Conservation (phyloP, 2,888 invertebrate species). For the Hydriomena furcata region DNA sequence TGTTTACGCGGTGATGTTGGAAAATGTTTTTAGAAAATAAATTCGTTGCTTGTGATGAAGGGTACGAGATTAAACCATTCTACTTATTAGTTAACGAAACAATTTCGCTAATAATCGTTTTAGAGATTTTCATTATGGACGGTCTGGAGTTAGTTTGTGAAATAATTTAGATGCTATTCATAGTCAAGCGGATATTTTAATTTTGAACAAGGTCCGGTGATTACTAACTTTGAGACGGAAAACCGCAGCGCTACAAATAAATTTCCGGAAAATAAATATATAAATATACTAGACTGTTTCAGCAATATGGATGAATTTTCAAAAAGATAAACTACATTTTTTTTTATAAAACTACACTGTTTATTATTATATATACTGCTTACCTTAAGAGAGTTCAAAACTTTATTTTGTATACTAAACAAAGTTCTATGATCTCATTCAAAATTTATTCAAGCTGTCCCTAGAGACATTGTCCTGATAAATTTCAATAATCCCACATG, state of each 20-base stretch:
- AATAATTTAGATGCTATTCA: slow-evolving; percentile 20
- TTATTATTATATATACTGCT: too few relatives aligned
- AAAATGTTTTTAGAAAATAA: slow-evolving; percentile 31
- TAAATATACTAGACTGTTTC: too few relatives aligned
- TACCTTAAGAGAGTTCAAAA: too few relatives aligned
- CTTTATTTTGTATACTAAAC: too few relatives aligned
- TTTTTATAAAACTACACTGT: too few relatives aligned
- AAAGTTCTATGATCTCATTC: too few relatives aligned
- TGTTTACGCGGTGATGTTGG: slow-evolving; percentile 34
- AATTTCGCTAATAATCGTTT: slow-evolving; percentile 1
- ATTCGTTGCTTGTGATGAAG: slow-evolving; percentile 20
- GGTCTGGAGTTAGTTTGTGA: slow-evolving; percentile 8
- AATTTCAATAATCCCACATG: too few relatives aligned
- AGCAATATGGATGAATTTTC: too few relatives aligned
- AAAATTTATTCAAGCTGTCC: too few relatives aligned
- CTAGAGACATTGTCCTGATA: too few relatives aligned
- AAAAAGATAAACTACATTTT: too few relatives aligned
- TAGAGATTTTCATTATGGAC: slow-evolving; percentile 4
- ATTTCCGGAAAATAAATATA: slow-evolving; percentile 4
- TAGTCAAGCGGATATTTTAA: slow-evolving; percentile 14
- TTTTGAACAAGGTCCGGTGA: slow-evolving; percentile 15
- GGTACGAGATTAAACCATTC: slow-evolving; percentile 23
- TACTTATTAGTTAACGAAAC: slow-evolving; percentile 4
- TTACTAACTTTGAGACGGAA: slow-evolving; percentile 21
- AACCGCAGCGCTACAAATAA: slow-evolving; percentile 2